These are phyloP conservation scores for Lordiphosa mommai DNA, from an alignment of 1,140 invertebrate genomes.

Conservation along the genomic window DNA sequence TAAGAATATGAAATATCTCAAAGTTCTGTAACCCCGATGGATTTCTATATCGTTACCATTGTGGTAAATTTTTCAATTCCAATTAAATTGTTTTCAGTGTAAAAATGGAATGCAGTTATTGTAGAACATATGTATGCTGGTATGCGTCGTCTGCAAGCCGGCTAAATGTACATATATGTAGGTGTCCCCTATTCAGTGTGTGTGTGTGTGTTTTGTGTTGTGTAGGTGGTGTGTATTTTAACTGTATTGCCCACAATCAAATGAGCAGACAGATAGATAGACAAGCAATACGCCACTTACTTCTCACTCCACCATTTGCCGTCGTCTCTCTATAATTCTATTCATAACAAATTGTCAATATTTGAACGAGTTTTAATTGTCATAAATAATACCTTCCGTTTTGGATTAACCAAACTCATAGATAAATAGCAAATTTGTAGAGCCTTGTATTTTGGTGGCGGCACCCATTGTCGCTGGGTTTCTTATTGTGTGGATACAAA, in stretches of 20 bases:
- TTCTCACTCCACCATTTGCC: background rate
- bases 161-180: too few relatives aligned
- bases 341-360: conserved; percentile 46
- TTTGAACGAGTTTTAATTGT: conserved; percentile 53
- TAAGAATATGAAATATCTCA: too few relatives aligned
- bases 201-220: too few relatives aligned
- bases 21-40: too few relatives aligned
- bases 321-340: background rate
- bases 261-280: too few relatives aligned
- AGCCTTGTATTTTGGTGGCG: background rate
- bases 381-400: conserved; percentile 52
- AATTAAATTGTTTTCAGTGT: too few relatives aligned
- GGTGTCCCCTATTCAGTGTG: too few relatives aligned
- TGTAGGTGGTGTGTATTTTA: conserved; percentile 3
- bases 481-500: conserved; percentile 29
- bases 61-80: too few relatives aligned
- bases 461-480: background rate
- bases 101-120: too few relatives aligned
- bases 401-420: conserved; percentile 29
- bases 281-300: background rate
- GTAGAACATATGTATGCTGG: too few relatives aligned
- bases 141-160: too few relatives aligned
- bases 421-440: conserved; percentile 18
- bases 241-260: background rate
- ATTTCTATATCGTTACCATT: too few relatives aligned